Evolutionary conservation across 2,113 vertebrate species (phyloP).

Genomic region (Tupaia tana): DNA sequence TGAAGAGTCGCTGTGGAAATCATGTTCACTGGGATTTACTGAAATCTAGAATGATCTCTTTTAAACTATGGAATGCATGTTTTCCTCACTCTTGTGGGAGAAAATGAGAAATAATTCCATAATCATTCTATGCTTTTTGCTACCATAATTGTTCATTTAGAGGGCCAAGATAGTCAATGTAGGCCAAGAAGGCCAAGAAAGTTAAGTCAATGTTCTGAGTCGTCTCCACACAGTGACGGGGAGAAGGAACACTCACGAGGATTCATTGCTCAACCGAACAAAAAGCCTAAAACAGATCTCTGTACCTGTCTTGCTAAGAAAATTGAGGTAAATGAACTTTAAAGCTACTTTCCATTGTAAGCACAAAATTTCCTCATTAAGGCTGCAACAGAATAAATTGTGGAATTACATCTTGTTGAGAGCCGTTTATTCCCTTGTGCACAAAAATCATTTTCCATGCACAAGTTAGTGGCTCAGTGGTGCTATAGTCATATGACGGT

Average conservation of each 20-base stretch:
- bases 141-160: not conserved
- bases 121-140: not conserved
- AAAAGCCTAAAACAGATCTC: not conserved
- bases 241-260: not conserved
- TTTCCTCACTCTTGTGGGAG: not conserved
- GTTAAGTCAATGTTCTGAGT: not conserved
- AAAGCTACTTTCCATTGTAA: not conserved
- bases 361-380: not conserved
- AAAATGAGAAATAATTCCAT: not conserved
- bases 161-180: not conserved
- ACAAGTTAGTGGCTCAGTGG: not conserved
- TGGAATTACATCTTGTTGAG: not conserved
- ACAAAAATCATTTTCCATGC: not conserved
- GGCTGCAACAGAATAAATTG: not conserved
- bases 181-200: not conserved
- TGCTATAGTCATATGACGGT: not conserved
- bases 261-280: not conserved
- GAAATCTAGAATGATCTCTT: not conserved
- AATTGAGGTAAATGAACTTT: not conserved
- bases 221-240: not conserved
- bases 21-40: not conserved
- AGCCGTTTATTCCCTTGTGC: not conserved
- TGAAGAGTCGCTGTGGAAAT: not conserved
- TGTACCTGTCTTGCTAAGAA: not conserved
- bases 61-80: not conserved